Evolutionary conservation across 2,888 invertebrate genomes (phyloP), one percentile per base, ranked within the genome.

Genomic region (Scaptomyza reducta): DNA sequence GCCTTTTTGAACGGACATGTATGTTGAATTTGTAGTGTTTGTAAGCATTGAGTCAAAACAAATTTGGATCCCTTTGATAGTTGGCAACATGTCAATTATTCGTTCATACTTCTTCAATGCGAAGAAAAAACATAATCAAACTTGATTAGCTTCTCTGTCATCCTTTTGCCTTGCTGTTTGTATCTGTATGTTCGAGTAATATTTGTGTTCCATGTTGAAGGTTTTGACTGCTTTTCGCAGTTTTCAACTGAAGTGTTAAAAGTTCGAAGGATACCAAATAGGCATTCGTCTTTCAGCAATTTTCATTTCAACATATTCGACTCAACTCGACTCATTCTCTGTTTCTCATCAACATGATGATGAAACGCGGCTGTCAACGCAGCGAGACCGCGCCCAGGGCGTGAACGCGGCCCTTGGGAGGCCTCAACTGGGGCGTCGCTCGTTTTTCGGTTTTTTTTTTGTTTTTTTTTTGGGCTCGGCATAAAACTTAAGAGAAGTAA

Each of bases 351-450:
- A 73, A 60, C 25, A 25, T 50, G 57, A 50, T 70, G 59, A 70
- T 65, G 59, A 57, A 73, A 59, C 53, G 59, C 42, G 64, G 64
- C 64, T 74, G 74, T 74, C 74, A 74, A 55, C 73, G 50, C 10
- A 50, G 25, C 50, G 18, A 18, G 18, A 41, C 69, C 69, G 56
- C 71, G 42, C 69, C 69, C 64, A 18, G 53, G 53, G 50, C 53
- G 41, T 41, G 16, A 16, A 41, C 41, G 27, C 27, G 44, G 22
- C 42, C 45, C 44, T 33, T 44, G 45, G 31, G 55, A 42, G 29
- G 25, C 25, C 31, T 11, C 31, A 13, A 22, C 13, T 55, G 22
- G 29, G 38, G 25, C 50, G 14, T 25, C 11, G 22, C 38, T 16
- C 0, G 6, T 31, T 31, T 31, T 29, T 29, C 29, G 25, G 25